Conservation (phyloP, 2,888 invertebrate species). For the Neoaliturus tenellus region DNA sequence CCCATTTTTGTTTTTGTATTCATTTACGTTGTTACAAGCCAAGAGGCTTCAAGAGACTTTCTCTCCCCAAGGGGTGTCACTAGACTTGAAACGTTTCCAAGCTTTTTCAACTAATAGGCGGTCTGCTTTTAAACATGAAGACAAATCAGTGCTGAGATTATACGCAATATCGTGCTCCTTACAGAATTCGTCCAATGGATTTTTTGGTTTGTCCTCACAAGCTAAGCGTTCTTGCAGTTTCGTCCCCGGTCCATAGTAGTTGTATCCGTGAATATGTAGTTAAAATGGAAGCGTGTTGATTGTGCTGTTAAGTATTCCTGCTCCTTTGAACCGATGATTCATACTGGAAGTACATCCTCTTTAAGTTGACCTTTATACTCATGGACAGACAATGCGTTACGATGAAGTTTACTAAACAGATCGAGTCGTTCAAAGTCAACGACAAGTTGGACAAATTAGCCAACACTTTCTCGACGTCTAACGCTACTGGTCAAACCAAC, state of each 20-base stretch:
- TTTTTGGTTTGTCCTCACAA: not conserved
- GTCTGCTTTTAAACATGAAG: not conserved
- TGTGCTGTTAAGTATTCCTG: not conserved
- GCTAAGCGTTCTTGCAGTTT: conserved; percentile 5
- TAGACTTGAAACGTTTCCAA: too few relatives aligned
- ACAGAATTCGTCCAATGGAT: conserved; percentile 1
- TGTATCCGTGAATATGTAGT: not conserved
- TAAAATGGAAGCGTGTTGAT: not conserved
- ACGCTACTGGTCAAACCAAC: not conserved
- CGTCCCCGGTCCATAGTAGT: not conserved
- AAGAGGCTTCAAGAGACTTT: too few relatives aligned
- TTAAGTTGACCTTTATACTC: not conserved
- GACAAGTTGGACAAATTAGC: not conserved
- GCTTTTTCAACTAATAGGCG: not conserved
- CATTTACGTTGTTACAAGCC: too few relatives aligned
- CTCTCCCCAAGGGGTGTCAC: too few relatives aligned
- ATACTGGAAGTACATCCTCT: not conserved
- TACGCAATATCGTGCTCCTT: conserved; percentile 14
- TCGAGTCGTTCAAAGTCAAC: not conserved
- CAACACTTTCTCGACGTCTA: too few relatives aligned
- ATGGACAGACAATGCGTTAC: not conserved
- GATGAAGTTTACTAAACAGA: not conserved
- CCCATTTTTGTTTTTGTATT: too few relatives aligned
- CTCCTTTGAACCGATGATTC: not conserved
- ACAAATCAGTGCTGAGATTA: not conserved